Evolutionary conservation across 2,113 vertebrate genomes (phyloP).

Genomic region (Mirounga angustirostris): DNA sequence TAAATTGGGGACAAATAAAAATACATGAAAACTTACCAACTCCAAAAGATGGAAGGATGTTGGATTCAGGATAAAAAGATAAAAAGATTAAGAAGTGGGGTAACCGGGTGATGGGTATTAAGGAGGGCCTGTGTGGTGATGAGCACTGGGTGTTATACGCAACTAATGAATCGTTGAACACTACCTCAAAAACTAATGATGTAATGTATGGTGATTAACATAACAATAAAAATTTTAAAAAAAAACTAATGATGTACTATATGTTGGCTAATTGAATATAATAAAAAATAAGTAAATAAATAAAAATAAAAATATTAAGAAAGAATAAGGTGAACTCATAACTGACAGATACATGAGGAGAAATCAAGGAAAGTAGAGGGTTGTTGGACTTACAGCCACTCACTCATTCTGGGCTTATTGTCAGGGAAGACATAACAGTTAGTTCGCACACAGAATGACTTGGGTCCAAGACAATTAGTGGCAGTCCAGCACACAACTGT

Average conservation of each 20-base stretch:
- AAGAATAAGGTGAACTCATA: not conserved
- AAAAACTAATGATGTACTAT: too few relatives aligned
- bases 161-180: too few relatives aligned
- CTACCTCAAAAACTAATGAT: too few relatives aligned
- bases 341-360: not conserved
- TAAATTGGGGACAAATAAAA: slow-evolving; percentile 24
- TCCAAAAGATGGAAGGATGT: not conserved
- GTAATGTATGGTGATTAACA: too few relatives aligned
- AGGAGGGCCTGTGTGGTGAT: too few relatives aligned
- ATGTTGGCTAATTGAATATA: too few relatives aligned
- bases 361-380: not conserved
- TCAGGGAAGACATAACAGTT: not conserved
- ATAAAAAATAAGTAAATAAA: not conserved
- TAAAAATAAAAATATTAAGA: not conserved
- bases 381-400: not conserved
- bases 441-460: not conserved
- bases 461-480: too few relatives aligned
- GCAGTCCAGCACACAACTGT: not conserved
- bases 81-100: not conserved
- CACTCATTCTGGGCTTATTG: not conserved
- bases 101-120: too few relatives aligned
- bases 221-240: too few relatives aligned
- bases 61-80: not conserved
- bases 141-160: too few relatives aligned
- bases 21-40: not conserved